Evolutionary conservation across 2,888 invertebrate species (phyloP), one percentile per base, ranked within the genome.

Genomic region (Andrena bicolor): DNA sequence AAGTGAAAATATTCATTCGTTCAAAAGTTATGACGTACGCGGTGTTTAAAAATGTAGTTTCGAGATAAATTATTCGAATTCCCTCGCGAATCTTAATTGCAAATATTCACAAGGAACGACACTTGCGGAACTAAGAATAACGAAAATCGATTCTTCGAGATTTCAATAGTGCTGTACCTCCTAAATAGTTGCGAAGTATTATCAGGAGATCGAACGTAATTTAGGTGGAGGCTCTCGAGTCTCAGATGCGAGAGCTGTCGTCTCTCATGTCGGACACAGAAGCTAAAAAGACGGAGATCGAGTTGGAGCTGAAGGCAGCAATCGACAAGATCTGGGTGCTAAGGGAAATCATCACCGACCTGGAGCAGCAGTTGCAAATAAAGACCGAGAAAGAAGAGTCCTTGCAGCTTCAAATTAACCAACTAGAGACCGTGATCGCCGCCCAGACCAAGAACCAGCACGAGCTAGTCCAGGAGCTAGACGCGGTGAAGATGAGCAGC

Each of bases 151-250:
- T 41, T 41, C 4, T 16, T 16, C 41, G 41, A 16, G 4, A 41
- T 16, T 41, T 41, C 4, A 16, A 5, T 41, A 41, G 4, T 41
- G 41, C 41, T 41, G 41, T 41, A 16, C 41, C 13, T 4, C 41
- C 41, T 5, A 16, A 16, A 41, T 1, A 35, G 5, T 30, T 64
- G 23, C 0, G 1, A 60, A 71, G 1, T 32, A 30, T 41, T 8
- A 16, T 30, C 56, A 28, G 26, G 58, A 48, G 8, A 0, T 51
- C 8, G 8, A 32, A 49, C 13, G 16, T 2, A 26, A 82, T 79
- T 20, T 51, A 98, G 98, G 96, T 97, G 70, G 97, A 97, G 91
- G 96, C 96, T 72, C 94, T 98, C 85, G 97, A 97, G 94, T 94
- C 95, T 2, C 97, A 98, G 94, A 94, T 97, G 64, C 96, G 96